Evolutionary conservation across 2,797 vertebrate species (phyloP).

Genomic region (Crotalus adamanteus): DNA sequence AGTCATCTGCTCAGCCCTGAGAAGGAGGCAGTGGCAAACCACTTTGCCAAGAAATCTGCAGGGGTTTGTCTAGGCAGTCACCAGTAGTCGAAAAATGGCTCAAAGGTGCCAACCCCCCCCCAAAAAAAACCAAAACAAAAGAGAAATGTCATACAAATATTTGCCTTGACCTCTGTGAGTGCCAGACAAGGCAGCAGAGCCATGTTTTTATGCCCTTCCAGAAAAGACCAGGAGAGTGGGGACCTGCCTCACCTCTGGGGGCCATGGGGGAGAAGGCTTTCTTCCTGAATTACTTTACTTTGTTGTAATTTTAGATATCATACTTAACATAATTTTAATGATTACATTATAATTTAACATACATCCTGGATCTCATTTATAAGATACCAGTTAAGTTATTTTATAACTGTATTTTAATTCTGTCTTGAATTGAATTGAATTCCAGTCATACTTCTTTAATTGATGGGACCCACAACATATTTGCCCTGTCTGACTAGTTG

Average conservation of each 20-base stretch:
- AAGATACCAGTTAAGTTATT: background rate
- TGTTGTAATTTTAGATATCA: background rate
- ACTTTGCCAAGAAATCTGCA: background rate
- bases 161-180: background rate
- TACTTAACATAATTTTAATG: background rate
- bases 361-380: background rate
- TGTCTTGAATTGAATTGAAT: background rate
- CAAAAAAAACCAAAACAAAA: background rate
- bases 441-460: no score
- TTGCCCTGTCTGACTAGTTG: background rate
- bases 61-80: background rate
- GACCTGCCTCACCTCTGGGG: background rate
- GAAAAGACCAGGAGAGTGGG: background rate
- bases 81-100: background rate
- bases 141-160: background rate
- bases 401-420: background rate
- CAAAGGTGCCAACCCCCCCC: background rate
- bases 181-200: background rate
- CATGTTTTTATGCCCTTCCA: background rate
- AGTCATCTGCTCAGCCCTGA: background rate
- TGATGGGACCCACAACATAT: background rate
- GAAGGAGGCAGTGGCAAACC: background rate
- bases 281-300: background rate
- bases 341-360: background rate
- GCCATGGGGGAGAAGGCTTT: background rate